Conservation (phyloP, 2,888 invertebrate species). For the Chrysina gloriosa region DNA sequence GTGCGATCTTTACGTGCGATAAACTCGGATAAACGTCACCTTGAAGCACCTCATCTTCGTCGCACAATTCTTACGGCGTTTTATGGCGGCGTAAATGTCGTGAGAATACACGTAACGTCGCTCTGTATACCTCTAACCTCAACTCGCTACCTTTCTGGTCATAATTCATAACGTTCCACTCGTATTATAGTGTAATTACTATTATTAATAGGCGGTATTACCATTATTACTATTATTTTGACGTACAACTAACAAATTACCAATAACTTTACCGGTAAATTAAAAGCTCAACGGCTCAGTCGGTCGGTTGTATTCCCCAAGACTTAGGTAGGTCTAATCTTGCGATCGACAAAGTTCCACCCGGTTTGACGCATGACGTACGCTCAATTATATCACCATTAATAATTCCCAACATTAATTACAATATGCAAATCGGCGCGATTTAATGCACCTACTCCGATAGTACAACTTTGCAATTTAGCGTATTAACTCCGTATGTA, state of each 20-base stretch:
- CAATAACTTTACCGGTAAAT: conserved; percentile 21
- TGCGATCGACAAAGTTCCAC: background rate
- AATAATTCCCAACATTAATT: conserved; percentile 25
- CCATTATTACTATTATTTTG: conserved; percentile 17
- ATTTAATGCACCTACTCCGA: conserved; percentile 9
- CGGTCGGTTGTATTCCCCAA: background rate
- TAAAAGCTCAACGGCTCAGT: conserved; percentile 1
- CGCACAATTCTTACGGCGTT: too few relatives aligned
- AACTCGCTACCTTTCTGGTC: too few relatives aligned
- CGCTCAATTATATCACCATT: conserved; percentile 16
- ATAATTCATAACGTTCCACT: too few relatives aligned
- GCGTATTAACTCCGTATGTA: background rate
- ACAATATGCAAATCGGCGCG: conserved; percentile 21
- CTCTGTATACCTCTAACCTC: too few relatives aligned
- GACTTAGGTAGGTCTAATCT: conserved; percentile 4
- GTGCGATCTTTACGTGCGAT: too few relatives aligned
- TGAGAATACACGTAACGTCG: too few relatives aligned
- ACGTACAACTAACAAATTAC: conserved; percentile 20
- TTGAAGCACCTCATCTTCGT: too few relatives aligned
- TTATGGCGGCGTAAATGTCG: too few relatives aligned
- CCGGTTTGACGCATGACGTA: background rate
- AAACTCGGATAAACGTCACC: too few relatives aligned
- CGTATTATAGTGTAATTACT: background rate
- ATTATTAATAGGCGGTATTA: background rate
- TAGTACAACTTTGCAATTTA: too few relatives aligned